Evolutionary conservation across 2,888 invertebrate genomes (phyloP), one percentile per base, ranked within the genome.

Genomic region (Cybosia mesomella): DNA sequence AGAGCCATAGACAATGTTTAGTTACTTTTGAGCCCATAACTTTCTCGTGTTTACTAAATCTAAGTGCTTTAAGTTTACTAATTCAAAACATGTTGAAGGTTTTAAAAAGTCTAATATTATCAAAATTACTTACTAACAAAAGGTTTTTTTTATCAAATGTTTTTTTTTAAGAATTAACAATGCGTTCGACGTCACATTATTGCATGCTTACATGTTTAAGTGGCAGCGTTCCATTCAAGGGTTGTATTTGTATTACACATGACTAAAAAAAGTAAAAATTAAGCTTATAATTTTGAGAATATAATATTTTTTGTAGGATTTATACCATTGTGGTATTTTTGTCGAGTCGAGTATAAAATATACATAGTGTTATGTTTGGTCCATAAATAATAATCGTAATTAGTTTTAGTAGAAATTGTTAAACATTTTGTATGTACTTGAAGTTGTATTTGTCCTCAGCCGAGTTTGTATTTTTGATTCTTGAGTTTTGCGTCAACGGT

Each of bases 21-120:
- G 79, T 80, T 78, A 76, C 82, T 81, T 79, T 80, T 82, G 80
- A 76, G 78, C 75, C 67, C 75, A 74, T 70, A 68, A 59, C 81
- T 77, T 77, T 73, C 74, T 53, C 66, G 64, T 69, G 66, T 72
- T 80, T 67, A 73, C 75, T 72, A 68, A 72, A 71, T 80, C 81
- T 83, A 82, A 65, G 81, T 81, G 80, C 77, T 84, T 82, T 81
- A 76, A 58, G 72, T 85, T 83, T 76, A 79, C 72, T 32, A 79
- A 74, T 80, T 80, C 75, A 89, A 91, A 89, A 91, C 90, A 92
- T 89, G 89, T 89, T 90, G 90, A 89, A 88, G 71, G 73, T 81
- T 80, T 83, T 84, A 82, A 75, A 75, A 79, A 80, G 73, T 82
- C 86, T 88, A 87, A 82, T 70, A 83, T 82, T 85, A 86, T 81